A percentile compares a stretch with the other conserved stretches of the same genome.
phyloP scores from a whole-genome alignment of 1,140 invertebrate genomes.

The Steinernema feltiae region DNA sequence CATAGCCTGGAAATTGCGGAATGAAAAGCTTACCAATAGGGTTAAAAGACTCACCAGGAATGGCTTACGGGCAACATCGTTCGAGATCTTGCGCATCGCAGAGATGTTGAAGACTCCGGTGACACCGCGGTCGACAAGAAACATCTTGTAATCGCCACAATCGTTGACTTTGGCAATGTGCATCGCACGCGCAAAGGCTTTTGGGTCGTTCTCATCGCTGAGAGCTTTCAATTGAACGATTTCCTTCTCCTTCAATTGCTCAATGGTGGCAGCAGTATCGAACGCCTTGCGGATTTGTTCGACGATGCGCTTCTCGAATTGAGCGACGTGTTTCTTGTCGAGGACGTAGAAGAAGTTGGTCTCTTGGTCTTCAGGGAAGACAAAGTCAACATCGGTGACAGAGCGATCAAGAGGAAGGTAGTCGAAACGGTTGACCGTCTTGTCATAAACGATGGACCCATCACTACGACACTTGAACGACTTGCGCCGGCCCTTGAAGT shows the following conservation, averaged over 20 bases:
- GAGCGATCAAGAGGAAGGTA: not conserved
- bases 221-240: not conserved
- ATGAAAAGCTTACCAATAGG: not conserved
- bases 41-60: not conserved
- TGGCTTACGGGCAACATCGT: not conserved
- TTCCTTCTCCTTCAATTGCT: not conserved
- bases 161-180: not conserved
- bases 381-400: not conserved
- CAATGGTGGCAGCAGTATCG: not conserved
- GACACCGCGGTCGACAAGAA: not conserved
- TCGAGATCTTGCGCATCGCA: not conserved
- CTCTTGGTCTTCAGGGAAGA: not conserved
- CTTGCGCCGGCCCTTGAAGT: not conserved
- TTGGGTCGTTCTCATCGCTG: not conserved
- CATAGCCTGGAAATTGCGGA: not conserved
- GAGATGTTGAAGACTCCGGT: slow-evolving; percentile 1
- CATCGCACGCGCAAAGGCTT: not conserved
- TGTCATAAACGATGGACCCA: not conserved
- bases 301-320: not conserved
- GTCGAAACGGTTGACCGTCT: not conserved
- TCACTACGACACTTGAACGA: not conserved
- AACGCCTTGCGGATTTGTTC: slow-evolving; percentile 1
- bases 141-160: not conserved
- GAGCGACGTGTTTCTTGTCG: slow-evolving; percentile 4
- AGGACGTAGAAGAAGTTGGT: slow-evolving; percentile 1